These are phyloP conservation scores for Cenopis cana DNA, from an alignment of 2,888 invertebrate genomes.

Conservation along the genomic window DNA sequence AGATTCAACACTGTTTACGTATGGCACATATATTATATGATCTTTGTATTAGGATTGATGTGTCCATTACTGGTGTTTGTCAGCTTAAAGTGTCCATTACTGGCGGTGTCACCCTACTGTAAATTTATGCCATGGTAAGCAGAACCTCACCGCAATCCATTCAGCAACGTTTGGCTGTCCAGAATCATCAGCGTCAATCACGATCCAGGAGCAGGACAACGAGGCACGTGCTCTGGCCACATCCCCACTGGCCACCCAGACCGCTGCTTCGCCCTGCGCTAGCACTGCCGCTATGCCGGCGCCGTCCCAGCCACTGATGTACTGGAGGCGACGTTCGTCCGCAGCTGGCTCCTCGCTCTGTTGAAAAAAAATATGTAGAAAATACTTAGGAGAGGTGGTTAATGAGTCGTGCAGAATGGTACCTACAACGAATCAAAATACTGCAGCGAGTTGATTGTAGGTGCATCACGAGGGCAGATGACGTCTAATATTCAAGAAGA, in stretches of 20 bases:
- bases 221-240: slow-evolving; percentile 93
- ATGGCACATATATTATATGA: too few relatives aligned
- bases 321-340: slow-evolving; percentile 90
- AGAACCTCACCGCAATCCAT: slow-evolving; percentile 86
- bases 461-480: neutral
- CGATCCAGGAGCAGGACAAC: slow-evolving; percentile 95
- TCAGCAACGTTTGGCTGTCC: slow-evolving; percentile 86
- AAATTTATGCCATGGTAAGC: neutral
- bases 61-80: too few relatives aligned
- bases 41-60: too few relatives aligned
- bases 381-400: too few relatives aligned
- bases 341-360: slow-evolving; percentile 92
- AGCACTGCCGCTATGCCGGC: slow-evolving; percentile 89
- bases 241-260: slow-evolving; percentile 98
- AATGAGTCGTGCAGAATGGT: too few relatives aligned
- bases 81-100: too few relatives aligned
- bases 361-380: neutral
- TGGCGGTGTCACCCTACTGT: too few relatives aligned
- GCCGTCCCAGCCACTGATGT: slow-evolving; percentile 93
- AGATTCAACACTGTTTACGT: too few relatives aligned
- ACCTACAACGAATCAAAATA: neutral
- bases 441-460: neutral
- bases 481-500: neutral
- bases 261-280: slow-evolving; percentile 91
- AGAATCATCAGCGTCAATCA: slow-evolving; percentile 90